Evolutionary conservation across 2,113 vertebrate genomes (phyloP).

Genomic region (Ageneiosus marmoratus): DNA sequence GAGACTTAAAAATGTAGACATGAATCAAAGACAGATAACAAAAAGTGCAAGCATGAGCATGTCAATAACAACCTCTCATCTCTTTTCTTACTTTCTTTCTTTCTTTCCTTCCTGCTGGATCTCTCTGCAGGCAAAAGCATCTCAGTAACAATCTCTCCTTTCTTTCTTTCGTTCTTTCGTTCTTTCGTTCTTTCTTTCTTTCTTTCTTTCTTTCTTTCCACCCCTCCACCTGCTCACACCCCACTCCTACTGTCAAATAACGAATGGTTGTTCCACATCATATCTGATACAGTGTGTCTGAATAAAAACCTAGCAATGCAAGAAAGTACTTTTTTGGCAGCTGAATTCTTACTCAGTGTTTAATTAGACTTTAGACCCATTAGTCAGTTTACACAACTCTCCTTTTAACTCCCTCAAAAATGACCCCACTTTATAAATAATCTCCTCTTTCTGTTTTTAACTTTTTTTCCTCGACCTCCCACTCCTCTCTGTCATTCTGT

Average conservation of each 20-base stretch:
- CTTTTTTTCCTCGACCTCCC: neutral
- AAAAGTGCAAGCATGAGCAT: neutral
- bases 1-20: neutral
- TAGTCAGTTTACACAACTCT: neutral
- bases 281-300: neutral
- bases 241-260: neutral
- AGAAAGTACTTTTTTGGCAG: neutral
- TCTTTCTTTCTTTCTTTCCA: neutral
- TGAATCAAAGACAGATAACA: neutral
- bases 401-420: neutral
- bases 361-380: slow-evolving; percentile 25
- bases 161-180: no score
- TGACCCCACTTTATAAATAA: slow-evolving; percentile 19
- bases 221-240: neutral
- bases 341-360: neutral
- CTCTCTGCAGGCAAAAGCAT: no score
- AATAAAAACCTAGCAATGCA: neutral
- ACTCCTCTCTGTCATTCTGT: neutral
- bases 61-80: neutral
- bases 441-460: slow-evolving; percentile 10
- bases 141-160: neutral
- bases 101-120: no score
- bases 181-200: neutral
- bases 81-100: no score
- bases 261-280: neutral